Evolutionary conservation across 2,797 vertebrate genomes (phyloP).

Genomic region (Peromyscus attwateri): DNA sequence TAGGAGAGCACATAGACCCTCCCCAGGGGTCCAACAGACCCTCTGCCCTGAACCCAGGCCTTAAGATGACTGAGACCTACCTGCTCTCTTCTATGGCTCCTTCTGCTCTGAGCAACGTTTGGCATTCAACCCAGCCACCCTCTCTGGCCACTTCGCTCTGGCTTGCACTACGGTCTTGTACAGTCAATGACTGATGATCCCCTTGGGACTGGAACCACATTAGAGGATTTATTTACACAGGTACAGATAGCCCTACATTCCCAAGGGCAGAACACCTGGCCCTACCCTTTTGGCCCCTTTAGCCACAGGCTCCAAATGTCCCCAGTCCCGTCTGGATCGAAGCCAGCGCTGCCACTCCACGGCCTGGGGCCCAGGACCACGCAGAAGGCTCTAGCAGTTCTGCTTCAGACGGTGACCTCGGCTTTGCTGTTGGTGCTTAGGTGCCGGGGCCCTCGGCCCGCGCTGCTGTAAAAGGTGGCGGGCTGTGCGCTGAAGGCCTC

Average conservation of each 20-base stretch:
- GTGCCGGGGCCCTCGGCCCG: constrained; percentile 87
- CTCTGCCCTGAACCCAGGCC: background rate
- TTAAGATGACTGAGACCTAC: background rate
- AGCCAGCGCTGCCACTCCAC: background rate
- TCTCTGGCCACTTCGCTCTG: constrained; percentile 22
- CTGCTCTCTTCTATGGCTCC: background rate
- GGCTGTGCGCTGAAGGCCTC: constrained; percentile 92
- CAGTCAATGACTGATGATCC: constrained; percentile 13
- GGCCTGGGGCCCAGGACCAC: background rate
- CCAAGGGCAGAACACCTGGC: background rate
- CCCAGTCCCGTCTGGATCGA: background rate
- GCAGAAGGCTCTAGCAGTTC: background rate
- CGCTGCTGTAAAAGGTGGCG: constrained; percentile 74
- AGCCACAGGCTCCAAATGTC: constrained; percentile 33
- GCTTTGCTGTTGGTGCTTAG: constrained; percentile 98
- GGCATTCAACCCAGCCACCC: background rate
- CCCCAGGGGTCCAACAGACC: background rate
- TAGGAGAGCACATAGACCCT: background rate
- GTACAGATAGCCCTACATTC: background rate
- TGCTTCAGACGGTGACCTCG: constrained; percentile 94
- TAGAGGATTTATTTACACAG: constrained; percentile 75
- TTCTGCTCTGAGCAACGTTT: background rate
- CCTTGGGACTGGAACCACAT: constrained; percentile 49
- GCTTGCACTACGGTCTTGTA: constrained; percentile 40
- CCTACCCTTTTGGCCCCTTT: background rate